Evolutionary conservation across 2,797 vertebrate species (phyloP), one percentile per base, ranked within the genome.

Genomic region (Balearica regulorum): DNA sequence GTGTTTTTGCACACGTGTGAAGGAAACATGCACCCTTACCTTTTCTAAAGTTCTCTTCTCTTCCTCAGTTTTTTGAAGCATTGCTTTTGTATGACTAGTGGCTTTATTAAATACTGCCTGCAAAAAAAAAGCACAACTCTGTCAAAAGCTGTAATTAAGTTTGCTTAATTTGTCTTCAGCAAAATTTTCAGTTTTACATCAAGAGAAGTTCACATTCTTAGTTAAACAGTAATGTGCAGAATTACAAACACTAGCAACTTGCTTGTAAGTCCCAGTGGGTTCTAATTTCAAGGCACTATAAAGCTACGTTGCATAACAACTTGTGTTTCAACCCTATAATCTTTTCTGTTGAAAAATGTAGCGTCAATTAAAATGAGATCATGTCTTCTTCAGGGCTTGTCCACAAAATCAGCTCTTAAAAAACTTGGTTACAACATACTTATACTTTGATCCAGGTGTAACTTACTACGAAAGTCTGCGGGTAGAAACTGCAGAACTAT

Each of bases 41-140:
- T 99, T 99, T 97, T 99, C 99, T 78, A 99, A 97, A 73, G 98
- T 98, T 97, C 98, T 99, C 94, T 98, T 98, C 82, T 98, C 98
- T 77, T 99, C 98, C 94, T 99, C 98, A 29, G 97, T 98, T 97
- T 99, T 99, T 96, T 99, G 98, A 93, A 99, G 98, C 71, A 99
- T 93, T 78, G 95, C 98, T 93, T 99, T 99, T 26, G 98, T 99
- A 83, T 99, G 99, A 94, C 97, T 98, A 4, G 99, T 99, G 73
- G 99, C 99, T 98, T 99, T 99, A 94, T 98, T 98, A 71, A 99
- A 98, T 58, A 99, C 98, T 77, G 98, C 98, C 99, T 99, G 77
- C 10, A 94, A 62, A 93, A 94, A 21, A 55, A 16, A 28, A 25
- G 3, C 43, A 41, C 10, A 65, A 49, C 15, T 28, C 15, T 31